Conservation (phyloP, 2,888 invertebrate species). For the Phengaris alcon region DNA sequence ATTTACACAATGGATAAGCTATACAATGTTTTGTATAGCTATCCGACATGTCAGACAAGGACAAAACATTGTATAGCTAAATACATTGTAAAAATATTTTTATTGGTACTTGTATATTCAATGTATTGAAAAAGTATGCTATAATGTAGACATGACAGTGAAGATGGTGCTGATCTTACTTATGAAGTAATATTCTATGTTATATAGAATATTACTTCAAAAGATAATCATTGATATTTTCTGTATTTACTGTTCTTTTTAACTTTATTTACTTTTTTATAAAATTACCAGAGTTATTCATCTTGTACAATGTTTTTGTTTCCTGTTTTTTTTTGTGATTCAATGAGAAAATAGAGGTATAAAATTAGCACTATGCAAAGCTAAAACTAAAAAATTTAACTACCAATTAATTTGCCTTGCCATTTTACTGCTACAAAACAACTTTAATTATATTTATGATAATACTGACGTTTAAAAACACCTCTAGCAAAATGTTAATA, state of each 20-base stretch:
- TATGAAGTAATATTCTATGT: background rate
- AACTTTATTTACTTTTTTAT: background rate
- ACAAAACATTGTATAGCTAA: too few relatives aligned
- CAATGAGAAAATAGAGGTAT: background rate
- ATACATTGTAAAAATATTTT: too few relatives aligned
- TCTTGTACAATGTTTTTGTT: background rate
- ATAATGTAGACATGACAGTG: background rate
- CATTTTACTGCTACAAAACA: background rate
- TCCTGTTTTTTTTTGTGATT: background rate
- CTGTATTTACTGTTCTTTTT: background rate
- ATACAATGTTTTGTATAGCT: too few relatives aligned
- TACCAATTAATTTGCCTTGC: background rate
- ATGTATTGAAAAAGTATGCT: background rate
- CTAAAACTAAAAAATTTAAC: background rate
- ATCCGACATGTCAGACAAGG: too few relatives aligned
- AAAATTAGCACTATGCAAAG: background rate
- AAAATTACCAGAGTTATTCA: background rate
- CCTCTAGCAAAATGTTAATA: background rate
- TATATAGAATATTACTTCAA: too few relatives aligned
- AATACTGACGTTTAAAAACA: slow-evolving; percentile 10
- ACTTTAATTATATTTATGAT: slow-evolving; percentile 9
- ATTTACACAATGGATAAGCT: too few relatives aligned
- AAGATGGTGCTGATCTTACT: background rate
- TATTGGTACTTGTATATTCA: too few relatives aligned
- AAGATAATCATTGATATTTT: background rate